phyloP scores from a whole-genome alignment of 2,113 vertebrate species.

The Microcebus griseorufus region DNA sequence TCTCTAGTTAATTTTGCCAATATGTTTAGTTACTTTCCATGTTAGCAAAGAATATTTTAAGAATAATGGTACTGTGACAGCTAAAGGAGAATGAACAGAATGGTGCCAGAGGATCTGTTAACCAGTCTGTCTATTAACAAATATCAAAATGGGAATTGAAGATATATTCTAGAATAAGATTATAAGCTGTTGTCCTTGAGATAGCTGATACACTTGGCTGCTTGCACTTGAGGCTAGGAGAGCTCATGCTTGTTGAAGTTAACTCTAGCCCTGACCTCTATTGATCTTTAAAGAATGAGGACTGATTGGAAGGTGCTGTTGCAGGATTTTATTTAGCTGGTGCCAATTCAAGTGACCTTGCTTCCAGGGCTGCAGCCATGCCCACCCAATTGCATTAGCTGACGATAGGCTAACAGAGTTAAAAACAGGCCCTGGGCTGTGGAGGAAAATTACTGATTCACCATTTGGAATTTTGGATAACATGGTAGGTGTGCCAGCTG shows the following conservation, averaged over 20 bases:
- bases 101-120: not conserved
- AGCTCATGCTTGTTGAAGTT: not conserved
- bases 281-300: not conserved
- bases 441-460: not conserved
- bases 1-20: not conserved
- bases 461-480: not conserved
- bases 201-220: not conserved
- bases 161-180: not conserved
- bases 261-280: not conserved
- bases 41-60: not conserved
- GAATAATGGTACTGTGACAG: not conserved
- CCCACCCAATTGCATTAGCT: not conserved
- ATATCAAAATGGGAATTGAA: not conserved
- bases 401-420: not conserved
- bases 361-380: not conserved
- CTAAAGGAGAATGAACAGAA: constrained; percentile 2
- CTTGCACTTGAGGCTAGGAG: not conserved
- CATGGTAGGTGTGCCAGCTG: not conserved
- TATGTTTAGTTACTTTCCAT: not conserved
- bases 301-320: not conserved
- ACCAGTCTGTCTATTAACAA: not conserved
- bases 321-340: not conserved
- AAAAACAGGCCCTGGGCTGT: not conserved
- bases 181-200: not conserved
- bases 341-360: not conserved